A percentile compares a stretch with the other conserved stretches of the same genome.
Conservation (phyloP, 2,888 invertebrate species). For the Athalia rosae region DNA sequence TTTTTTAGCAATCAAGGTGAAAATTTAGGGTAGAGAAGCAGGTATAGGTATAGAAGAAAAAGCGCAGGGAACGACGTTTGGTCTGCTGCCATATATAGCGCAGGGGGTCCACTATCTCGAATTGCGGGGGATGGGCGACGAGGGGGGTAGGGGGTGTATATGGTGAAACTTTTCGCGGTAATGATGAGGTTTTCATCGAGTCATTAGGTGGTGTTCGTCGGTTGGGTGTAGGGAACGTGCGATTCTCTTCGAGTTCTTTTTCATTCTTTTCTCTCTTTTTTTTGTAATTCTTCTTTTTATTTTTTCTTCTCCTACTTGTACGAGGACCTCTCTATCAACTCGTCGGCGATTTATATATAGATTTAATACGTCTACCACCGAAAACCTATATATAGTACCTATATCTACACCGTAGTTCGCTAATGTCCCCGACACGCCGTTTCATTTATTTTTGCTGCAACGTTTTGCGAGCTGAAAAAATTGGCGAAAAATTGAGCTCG, state of each 20-base stretch:
- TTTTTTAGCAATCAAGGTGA: slow-evolving; percentile 70
- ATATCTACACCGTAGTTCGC: background rate
- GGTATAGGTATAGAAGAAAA: slow-evolving; percentile 47
- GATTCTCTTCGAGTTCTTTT: slow-evolving; percentile 31
- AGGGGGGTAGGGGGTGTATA: too few relatives aligned
- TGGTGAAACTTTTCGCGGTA: too few relatives aligned
- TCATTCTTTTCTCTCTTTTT: background rate
- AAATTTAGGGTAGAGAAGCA: slow-evolving; percentile 50
- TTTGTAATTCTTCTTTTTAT: background rate
- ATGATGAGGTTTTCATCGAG: slow-evolving; percentile 72
- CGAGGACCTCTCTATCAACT: slow-evolving; percentile 51
- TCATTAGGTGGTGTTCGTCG: slow-evolving; percentile 66
- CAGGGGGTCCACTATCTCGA: too few relatives aligned
- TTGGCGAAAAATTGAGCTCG: too few relatives aligned
- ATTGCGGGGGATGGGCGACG: too few relatives aligned
- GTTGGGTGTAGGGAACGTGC: slow-evolving; percentile 42
- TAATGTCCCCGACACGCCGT: background rate
- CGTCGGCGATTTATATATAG: slow-evolving; percentile 49
- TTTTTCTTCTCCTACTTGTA: background rate
- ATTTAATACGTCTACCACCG: too few relatives aligned
- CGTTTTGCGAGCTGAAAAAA: too few relatives aligned
- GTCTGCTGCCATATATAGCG: too few relatives aligned
- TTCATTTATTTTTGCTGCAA: too few relatives aligned
- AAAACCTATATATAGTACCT: too few relatives aligned
- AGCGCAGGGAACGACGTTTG: background rate